Evolutionary conservation across 2,888 invertebrate species (phyloP).

Genomic region (Tenthredo livida): DNA sequence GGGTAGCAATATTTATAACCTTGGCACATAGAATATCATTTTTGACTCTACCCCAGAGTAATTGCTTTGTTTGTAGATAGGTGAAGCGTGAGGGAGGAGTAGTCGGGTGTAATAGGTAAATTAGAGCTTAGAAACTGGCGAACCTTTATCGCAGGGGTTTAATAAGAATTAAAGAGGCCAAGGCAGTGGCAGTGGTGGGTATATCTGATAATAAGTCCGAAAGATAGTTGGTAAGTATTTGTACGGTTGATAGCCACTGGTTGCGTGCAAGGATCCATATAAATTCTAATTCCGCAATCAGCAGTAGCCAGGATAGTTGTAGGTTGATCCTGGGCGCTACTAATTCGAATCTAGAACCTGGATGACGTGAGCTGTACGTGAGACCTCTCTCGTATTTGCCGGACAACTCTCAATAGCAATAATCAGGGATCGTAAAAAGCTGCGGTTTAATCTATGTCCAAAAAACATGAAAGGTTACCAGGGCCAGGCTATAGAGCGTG

Average conservation of each 20-base stretch:
- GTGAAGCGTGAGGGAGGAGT: background rate
- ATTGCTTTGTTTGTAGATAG: background rate
- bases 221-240: slow-evolving; percentile 35
- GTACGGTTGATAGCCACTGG: slow-evolving; percentile 71
- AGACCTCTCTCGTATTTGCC: slow-evolving; percentile 74
- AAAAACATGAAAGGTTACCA: slow-evolving; percentile 50
- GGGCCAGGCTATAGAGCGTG: too few species aligned
- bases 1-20: background rate
- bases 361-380: background rate
- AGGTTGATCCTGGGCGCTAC: slow-evolving; percentile 74
- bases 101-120: background rate
- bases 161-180: slow-evolving; percentile 1
- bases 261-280: slow-evolving; percentile 77
- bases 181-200: background rate
- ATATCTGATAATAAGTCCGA: background rate
- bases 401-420: slow-evolving; percentile 76
- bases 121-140: background rate
- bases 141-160: background rate
- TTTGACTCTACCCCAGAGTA: background rate
- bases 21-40: background rate
- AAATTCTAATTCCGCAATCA: slow-evolving; percentile 78
- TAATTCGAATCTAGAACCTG: slow-evolving; percentile 69
- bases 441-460: slow-evolving; percentile 40
- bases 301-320: slow-evolving; percentile 76
- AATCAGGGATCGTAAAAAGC: slow-evolving; percentile 69